These are phyloP conservation scores for Parasteatoda tepidariorum DNA, from an alignment of 1,140 invertebrate genomes.

Conservation along the genomic window DNA sequence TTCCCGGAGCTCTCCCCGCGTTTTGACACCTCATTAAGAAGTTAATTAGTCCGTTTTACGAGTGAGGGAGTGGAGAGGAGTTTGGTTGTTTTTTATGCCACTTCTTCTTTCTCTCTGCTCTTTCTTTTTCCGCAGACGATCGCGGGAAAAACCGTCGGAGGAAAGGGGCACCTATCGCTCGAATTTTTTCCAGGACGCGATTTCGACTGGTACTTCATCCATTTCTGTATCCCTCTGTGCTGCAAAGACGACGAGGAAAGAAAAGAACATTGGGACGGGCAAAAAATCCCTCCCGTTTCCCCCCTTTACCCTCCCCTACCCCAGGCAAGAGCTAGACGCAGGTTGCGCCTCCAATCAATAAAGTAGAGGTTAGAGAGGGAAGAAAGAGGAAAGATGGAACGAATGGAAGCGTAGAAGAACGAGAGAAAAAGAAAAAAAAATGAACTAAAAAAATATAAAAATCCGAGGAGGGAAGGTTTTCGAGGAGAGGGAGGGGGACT, in stretches of 20 bases:
- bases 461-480: neutral
- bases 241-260: constrained; percentile 46
- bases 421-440: constrained; percentile 19
- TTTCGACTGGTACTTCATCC: constrained; percentile 21
- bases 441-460: constrained; percentile 7
- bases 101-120: neutral
- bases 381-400: constrained; percentile 18
- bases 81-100: neutral
- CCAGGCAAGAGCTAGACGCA: constrained; percentile 52
- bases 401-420: constrained; percentile 27
- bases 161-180: constrained; percentile 1
- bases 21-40: constrained; percentile 57
- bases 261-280: constrained; percentile 54
- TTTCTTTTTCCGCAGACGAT: neutral
- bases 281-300: constrained; percentile 40
- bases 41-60: constrained; percentile 42
- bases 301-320: neutral
- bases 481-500: neutral
- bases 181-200: constrained; percentile 8
- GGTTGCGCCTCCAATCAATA: constrained; percentile 62
- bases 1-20: constrained; percentile 6
- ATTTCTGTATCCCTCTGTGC: constrained; percentile 36
- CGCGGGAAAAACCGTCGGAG: neutral
- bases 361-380: constrained; percentile 47
- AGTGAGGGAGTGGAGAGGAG: neutral